Conservation (phyloP, 1,140 invertebrate genomes). For the Nixonia krombeini region DNA sequence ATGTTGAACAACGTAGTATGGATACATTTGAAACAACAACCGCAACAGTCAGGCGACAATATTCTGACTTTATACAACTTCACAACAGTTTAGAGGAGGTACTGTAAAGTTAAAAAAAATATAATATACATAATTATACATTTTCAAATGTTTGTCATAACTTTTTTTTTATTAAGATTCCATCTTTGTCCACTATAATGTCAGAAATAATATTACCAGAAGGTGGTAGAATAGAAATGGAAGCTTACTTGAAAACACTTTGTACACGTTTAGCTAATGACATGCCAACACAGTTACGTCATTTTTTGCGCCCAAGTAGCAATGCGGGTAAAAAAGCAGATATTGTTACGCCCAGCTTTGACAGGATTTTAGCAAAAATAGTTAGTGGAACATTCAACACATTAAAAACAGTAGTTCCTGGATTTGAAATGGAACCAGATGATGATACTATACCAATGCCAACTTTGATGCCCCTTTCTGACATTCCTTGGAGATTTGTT, state of each 20-base stretch:
- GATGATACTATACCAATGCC: slow-evolving; percentile 56
- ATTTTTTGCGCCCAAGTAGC: slow-evolving; percentile 62
- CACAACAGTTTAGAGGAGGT: slow-evolving; percentile 62
- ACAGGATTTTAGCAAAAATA: slow-evolving; percentile 64
- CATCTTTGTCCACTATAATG: slow-evolving; percentile 54
- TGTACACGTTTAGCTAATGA: slow-evolving; percentile 59
- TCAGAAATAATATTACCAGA: slow-evolving; percentile 59
- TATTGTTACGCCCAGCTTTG: slow-evolving; percentile 59
- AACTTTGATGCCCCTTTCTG: slow-evolving; percentile 63
- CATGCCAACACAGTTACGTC: slow-evolving; percentile 57
- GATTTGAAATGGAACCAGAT: slow-evolving; percentile 65
- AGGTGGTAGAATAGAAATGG: slow-evolving; percentile 62
- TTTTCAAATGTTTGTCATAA: slow-evolving; percentile 1
- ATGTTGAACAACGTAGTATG: slow-evolving; percentile 62
- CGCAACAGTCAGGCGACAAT: slow-evolving; percentile 62
- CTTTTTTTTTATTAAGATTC: slow-evolving; percentile 42
- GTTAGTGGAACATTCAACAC: slow-evolving; percentile 66
- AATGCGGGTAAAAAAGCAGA: slow-evolving; percentile 62
- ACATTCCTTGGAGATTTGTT: slow-evolving; percentile 66
- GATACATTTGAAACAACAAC: slow-evolving; percentile 65
- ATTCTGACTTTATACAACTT: slow-evolving; percentile 62
- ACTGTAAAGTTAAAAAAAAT: too few relatives aligned
- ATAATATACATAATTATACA: not conserved
- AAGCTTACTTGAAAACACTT: slow-evolving; percentile 59
- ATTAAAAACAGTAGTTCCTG: slow-evolving; percentile 63